Base-by-base conservation (phyloP, 2,797 vertebrate species). In the Octomys mimax region DNA sequence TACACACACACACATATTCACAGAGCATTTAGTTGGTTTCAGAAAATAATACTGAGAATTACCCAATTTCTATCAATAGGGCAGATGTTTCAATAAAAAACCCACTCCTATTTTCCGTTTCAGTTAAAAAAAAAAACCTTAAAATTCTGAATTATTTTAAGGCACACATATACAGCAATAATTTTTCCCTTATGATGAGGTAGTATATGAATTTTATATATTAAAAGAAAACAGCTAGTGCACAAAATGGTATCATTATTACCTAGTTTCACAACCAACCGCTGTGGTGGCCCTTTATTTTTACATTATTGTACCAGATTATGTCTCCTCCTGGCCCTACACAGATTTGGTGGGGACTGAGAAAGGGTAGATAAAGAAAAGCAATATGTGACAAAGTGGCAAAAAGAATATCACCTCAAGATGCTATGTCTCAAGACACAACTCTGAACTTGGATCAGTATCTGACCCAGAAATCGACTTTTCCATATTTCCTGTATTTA, bases 71-170 rank as follows among this genome's bases (percentile, higher is more conserved):
- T 80, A 80, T 82, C 85, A 94, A 54, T 31, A 66, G 31, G 6
- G 31, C 93, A 88, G 68, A 54, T 14, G 59, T 85, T 86, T 95
- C 52, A 62, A 52, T 86, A 91, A 83, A 77, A 95, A 49, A 93
- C 73, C 21, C 62, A 85, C 46, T 80, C 82, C 22, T 24, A 75
- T 31, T 82, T 86, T 86, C 70, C 79, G 36, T 92, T 80, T 93
- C 11, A 4, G 13, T 85, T 83, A 39, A 82, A 93, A 57, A 84
- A 57, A 84, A 46, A 75, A 39, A 39, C 39, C 42, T 81, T 95
- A 79, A 88, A 96, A 92, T 95, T 95, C 36, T 59, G 79, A 77
- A 87, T 86, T 91, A 89, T 91, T 91, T 89, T 89, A 70, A 57
- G 64, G 80, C 12, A 52, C 33, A 83, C 61, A 79, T 73, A 9